Conservation (phyloP, 64 coral and sea anemone species). For the Catalaphyllia jardinei region DNA sequence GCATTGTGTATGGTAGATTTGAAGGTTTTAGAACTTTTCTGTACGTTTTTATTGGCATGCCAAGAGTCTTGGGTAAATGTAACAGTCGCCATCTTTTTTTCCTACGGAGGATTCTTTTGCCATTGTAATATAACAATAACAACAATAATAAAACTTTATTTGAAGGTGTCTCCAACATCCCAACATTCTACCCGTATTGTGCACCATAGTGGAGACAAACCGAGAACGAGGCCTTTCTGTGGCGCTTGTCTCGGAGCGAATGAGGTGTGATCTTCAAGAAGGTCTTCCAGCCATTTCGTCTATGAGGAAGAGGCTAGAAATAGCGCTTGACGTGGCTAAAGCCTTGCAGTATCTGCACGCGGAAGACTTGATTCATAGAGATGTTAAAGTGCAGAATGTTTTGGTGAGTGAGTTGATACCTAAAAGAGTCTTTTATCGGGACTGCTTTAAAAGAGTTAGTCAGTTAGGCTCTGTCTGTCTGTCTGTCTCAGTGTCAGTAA, state of each 20-base stretch:
- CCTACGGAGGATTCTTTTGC: no score
- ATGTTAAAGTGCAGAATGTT: constrained; percentile 70
- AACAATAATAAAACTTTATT: not conserved
- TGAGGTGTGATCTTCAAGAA: constrained; percentile 60
- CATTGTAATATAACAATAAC: no score
- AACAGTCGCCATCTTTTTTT: no score
- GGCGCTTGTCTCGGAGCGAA: constrained; percentile 56
- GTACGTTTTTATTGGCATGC: no score
- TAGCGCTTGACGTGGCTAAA: constrained; percentile 50
- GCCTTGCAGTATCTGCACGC: constrained; percentile 68
- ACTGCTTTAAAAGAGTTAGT: no score
- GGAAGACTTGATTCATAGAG: constrained; percentile 61
- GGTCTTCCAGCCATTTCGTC: constrained; percentile 35
- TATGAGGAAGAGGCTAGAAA: constrained; percentile 34
- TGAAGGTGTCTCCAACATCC: constrained; percentile 27
- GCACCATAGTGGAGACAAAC: constrained; percentile 35
- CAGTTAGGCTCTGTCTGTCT: no score
- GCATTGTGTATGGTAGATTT: no score
- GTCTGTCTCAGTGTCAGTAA: no score
- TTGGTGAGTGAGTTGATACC: constrained; percentile 28
- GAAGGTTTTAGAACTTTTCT: no score
- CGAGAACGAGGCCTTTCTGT: constrained; percentile 12
- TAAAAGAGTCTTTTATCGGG: no score
- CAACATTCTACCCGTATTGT: constrained; percentile 65
- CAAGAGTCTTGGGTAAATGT: no score